A percentile compares a stretch with the other conserved stretches of the same genome.
phyloP scores from a whole-genome alignment of 2,797 vertebrate genomes.

The Sebastes steindachneri region DNA sequence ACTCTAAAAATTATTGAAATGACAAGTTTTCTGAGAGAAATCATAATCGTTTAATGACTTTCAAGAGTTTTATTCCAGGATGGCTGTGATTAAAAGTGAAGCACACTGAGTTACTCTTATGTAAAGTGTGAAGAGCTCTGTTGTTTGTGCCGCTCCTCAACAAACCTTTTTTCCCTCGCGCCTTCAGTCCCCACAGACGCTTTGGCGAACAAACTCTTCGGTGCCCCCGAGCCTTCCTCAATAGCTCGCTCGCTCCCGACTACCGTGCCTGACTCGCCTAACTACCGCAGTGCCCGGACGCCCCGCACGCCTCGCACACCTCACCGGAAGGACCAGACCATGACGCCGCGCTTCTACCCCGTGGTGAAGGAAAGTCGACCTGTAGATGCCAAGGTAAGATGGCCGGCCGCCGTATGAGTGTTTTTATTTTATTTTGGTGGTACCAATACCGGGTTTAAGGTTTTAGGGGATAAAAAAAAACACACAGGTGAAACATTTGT shows the following conservation, averaged over 20 bases:
- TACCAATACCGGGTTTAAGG: background rate
- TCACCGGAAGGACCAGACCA: constrained; percentile 91
- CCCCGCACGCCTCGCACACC: constrained; percentile 96
- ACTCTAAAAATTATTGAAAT: background rate
- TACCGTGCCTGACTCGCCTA: constrained; percentile 96
- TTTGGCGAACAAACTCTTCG: constrained; percentile 97
- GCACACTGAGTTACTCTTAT: background rate
- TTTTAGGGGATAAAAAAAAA: background rate
- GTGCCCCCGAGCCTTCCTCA: constrained; percentile 92
- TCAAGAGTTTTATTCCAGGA: background rate
- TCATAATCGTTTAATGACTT: background rate
- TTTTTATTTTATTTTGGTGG: background rate
- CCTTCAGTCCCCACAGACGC: constrained; percentile 93
- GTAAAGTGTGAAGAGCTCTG: background rate
- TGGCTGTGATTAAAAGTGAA: background rate
- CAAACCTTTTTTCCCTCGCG: rapidly evolving
- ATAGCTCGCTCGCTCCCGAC: constrained; percentile 95
- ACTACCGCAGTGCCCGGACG: constrained; percentile 92
- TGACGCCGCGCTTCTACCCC: constrained; percentile 97
- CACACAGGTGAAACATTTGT: background rate
- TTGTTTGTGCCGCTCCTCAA: background rate
- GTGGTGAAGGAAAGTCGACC: constrained; percentile 97
- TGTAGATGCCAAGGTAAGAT: constrained; percentile 92
- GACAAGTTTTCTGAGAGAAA: background rate
- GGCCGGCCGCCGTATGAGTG: rapidly evolving